Percentiles rank a stretch among this genome's conserved stretches.
phyloP scores from a whole-genome alignment of 2,888 invertebrate genomes.

The Leptura quadrifasciata region DNA sequence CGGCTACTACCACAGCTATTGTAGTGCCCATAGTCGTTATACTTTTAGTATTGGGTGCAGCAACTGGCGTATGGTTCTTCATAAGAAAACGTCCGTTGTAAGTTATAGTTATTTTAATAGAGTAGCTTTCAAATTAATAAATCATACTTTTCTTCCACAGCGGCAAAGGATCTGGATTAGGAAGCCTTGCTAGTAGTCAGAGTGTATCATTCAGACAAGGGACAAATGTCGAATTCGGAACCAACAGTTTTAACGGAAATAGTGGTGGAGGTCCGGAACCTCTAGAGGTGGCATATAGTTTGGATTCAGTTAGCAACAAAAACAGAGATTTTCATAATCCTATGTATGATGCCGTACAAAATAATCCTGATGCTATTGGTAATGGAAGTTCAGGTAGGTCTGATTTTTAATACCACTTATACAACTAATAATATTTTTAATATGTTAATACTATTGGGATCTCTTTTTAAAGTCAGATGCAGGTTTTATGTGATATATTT shows the following conservation, averaged over 20 bases:
- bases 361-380: conserved; percentile 77
- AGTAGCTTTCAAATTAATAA: not conserved
- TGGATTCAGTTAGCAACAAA: conserved; percentile 86
- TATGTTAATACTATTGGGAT: no score
- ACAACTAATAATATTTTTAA: no score
- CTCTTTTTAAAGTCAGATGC: no score
- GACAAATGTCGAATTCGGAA: conserved; percentile 92
- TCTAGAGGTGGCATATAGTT: conserved; percentile 85
- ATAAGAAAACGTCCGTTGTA: conserved; percentile 90
- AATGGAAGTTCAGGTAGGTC: conserved; percentile 77
- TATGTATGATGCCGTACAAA: conserved; percentile 94
- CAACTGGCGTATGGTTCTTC: conserved; percentile 88
- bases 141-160: conserved; percentile 72
- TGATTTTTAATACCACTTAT: not conserved
- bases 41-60: conserved; percentile 82
- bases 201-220: conserved; percentile 95
- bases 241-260: conserved; percentile 77
- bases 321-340: conserved; percentile 97
- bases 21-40: conserved; percentile 89
- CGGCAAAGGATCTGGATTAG: conserved; percentile 87
- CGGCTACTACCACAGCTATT: conserved; percentile 83
- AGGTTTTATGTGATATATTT: no score
- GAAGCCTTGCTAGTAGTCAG: conserved; percentile 89
- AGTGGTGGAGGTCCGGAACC: conserved; percentile 76
- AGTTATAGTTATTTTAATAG: conserved; percentile 71